A percentile compares a stretch with the other conserved stretches of the same genome.
These are phyloP conservation scores for Cylloceria caligata DNA, from an alignment of 2,888 invertebrate species.

Conservation along the genomic window DNA sequence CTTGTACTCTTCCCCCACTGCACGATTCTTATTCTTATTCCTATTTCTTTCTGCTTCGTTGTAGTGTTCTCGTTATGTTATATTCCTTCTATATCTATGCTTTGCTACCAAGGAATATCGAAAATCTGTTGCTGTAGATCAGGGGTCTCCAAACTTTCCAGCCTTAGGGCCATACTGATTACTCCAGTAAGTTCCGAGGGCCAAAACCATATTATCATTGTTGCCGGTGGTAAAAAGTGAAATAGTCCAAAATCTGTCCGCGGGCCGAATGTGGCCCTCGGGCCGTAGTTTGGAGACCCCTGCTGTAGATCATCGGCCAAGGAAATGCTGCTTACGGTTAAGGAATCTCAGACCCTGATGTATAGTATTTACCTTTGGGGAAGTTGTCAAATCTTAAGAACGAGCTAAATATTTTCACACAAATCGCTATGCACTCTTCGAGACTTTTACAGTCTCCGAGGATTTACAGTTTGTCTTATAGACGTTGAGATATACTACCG, in stretches of 20 bases:
- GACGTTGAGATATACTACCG: background rate
- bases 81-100: background rate
- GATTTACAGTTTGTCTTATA: background rate
- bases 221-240: too few species aligned
- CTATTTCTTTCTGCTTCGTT: background rate
- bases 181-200: too few species aligned
- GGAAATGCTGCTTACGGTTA: background rate
- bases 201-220: too few species aligned
- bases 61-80: slow-evolving; percentile 27
- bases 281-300: too few species aligned
- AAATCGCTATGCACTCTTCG: background rate
- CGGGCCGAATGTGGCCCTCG: too few species aligned
- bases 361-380: background rate
- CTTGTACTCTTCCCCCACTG: slow-evolving; percentile 18
- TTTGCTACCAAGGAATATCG: slow-evolving; percentile 48
- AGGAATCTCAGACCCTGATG: background rate
- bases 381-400: background rate
- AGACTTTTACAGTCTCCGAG: background rate
- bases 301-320: too few species aligned
- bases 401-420: slow-evolving; percentile 9
- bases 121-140: slow-evolving; percentile 60
- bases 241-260: too few species aligned
- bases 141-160: slow-evolving; percentile 18
- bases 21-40: slow-evolving; percentile 11
- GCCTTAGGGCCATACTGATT: too few species aligned